Evolutionary conservation across 64 coral and sea anemone species (phyloP).

Genomic region (Acropora tenuis): DNA sequence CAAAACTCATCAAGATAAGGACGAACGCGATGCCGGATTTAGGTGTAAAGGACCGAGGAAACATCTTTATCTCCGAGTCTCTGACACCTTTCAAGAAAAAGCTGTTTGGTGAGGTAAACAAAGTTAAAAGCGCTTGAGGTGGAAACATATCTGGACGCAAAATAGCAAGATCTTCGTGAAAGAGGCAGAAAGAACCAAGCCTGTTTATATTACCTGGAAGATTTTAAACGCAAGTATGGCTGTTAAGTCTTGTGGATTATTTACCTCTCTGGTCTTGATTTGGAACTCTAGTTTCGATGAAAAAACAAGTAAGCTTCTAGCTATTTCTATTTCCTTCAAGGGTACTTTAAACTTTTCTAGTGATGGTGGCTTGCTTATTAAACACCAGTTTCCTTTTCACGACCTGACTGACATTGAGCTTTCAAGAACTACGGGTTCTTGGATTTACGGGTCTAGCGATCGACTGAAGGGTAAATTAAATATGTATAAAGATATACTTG

Average conservation of each 20-base stretch:
- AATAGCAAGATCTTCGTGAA: background rate
- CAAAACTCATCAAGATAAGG: constrained; percentile 13
- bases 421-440: background rate
- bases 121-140: background rate
- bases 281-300: background rate
- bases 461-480: background rate
- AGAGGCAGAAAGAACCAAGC: background rate
- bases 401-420: background rate
- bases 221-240: background rate
- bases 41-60: background rate
- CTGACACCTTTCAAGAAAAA: constrained; percentile 2
- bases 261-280: background rate
- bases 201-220: background rate
- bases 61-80: constrained; percentile 5
- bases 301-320: background rate
- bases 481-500: constrained; percentile 47
- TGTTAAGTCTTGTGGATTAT: background rate
- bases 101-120: background rate
- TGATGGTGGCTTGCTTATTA: background rate
- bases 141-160: background rate
- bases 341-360: background rate
- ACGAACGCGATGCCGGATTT: constrained; percentile 20
- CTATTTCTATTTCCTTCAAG: background rate
- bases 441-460: constrained; percentile 3
- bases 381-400: background rate